A percentile compares a stretch with the other conserved stretches of the same genome.
Evolutionary conservation across 1,140 invertebrate genomes (phyloP).

Genomic region (Drosophila ananassae): DNA sequence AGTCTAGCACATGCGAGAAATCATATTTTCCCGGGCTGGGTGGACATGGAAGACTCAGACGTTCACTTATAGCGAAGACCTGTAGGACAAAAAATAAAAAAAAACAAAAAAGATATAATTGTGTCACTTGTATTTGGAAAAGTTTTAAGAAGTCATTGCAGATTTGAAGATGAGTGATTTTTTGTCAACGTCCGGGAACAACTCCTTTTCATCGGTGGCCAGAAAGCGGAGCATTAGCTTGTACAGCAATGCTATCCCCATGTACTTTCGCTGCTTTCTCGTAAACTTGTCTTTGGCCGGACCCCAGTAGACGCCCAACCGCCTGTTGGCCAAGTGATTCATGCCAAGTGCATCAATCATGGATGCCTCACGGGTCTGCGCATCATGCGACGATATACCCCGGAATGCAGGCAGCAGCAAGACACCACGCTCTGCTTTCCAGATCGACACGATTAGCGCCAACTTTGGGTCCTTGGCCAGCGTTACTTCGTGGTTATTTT

Average conservation of each 20-base stretch:
- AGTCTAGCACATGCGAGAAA: constrained; percentile 95
- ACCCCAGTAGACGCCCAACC: constrained; percentile 93
- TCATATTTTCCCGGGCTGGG: constrained; percentile 89
- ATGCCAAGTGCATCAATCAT: constrained; percentile 96
- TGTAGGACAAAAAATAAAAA: constrained; percentile 84
- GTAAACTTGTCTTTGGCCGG: constrained; percentile 88
- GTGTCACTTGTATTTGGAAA: neutral
- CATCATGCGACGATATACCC: constrained; percentile 94
- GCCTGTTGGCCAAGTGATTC: constrained; percentile 92
- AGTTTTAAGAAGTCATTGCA: constrained; percentile 22
- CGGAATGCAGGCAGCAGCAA: constrained; percentile 95
- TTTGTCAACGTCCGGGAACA: constrained; percentile 22
- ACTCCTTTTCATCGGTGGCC: constrained; percentile 39
- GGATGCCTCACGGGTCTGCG: constrained; percentile 95
- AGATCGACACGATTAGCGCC: constrained; percentile 93
- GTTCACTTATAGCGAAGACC: constrained; percentile 94
- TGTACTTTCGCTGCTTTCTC: constrained; percentile 86
- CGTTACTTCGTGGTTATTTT: constrained; percentile 19
- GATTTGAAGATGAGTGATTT: neutral
- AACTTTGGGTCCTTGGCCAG: constrained; percentile 87
- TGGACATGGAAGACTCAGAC: constrained; percentile 92
- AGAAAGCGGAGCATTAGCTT: constrained; percentile 83
- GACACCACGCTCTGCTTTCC: constrained; percentile 92
- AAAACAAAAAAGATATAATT: neutral
- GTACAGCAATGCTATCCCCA: constrained; percentile 92